Percentiles rank a stretch among this genome's conserved stretches.
phyloP scores from a whole-genome alignment of 2,888 invertebrate genomes.

The Fissipunctia ypsillon region DNA sequence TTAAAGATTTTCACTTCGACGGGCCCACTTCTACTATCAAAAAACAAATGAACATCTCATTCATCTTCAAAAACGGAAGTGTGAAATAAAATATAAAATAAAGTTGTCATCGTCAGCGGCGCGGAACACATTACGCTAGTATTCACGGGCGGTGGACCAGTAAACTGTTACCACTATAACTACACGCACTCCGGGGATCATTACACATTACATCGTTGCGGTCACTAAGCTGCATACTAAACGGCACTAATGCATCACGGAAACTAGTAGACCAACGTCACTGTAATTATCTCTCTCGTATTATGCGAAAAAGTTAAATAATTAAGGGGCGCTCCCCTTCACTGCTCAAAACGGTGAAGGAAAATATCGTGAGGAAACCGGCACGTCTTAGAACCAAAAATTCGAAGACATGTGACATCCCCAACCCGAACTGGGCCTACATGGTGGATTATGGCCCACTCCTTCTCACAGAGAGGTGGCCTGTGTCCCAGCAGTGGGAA shows the following conservation, averaged over 20 bases:
- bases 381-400: too few species aligned
- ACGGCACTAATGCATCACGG: slow-evolving; percentile 34
- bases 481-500: too few species aligned
- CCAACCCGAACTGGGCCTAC: too few species aligned
- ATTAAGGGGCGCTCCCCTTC: too few species aligned
- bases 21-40: background rate
- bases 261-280: slow-evolving; percentile 15
- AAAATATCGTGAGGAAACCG: too few species aligned
- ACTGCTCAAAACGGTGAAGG: too few species aligned
- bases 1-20: background rate
- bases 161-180: slow-evolving; percentile 37
- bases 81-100: slow-evolving; percentile 55
- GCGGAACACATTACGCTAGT: slow-evolving; percentile 43
- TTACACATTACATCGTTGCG: slow-evolving; percentile 55
- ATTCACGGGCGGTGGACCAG: slow-evolving; percentile 50
- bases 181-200: slow-evolving; percentile 42
- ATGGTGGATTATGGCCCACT: too few species aligned
- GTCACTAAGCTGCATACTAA: slow-evolving; percentile 48
- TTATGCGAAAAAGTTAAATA: too few species aligned
- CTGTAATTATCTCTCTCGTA: background rate
- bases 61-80: slow-evolving; percentile 36
- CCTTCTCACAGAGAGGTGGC: too few species aligned
- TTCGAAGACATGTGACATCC: too few species aligned
- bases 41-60: slow-evolving; percentile 8
- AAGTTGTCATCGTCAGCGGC: slow-evolving; percentile 52